Evolutionary conservation across 2,888 invertebrate genomes (phyloP), one percentile per base, ranked within the genome.

Genomic region (Acanthosepion esculentum): DNA sequence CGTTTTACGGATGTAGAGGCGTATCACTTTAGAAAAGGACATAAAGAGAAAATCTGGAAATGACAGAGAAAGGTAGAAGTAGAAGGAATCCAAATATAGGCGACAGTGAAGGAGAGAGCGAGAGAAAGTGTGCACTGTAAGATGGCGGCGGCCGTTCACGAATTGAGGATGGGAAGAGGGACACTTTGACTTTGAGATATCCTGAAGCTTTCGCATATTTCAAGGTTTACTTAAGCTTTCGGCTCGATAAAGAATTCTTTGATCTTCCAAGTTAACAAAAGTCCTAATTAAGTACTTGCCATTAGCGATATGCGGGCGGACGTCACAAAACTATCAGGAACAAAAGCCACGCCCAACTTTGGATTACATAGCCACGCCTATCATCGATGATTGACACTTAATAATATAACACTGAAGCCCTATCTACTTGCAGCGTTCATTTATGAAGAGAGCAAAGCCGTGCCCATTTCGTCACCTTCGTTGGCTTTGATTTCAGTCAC

Each of bases 201-300:
- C n/a, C 78, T 18, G 8, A 78, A 78, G 78, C 78, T 15, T 78
- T 78, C n/a, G n/a, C 78, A 78, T 78, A 78, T 78, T 78, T 78
- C 78, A 78, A 78, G 29, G 78, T 78, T 78, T 78, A 78, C 78
- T 78, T 78, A 78, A 78, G 78, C 78, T 78, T n/a, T 78, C 78
- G n/a, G 78, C n/a, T 78, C 78, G 78, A 7, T 78, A 78, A n/a
- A 78, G n/a, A 78, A n/a, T 29, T n/a, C 78, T 78, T 78, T 78
- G 78, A 78, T 78, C 78, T 78, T 8, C n/a, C 29, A 29, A 78
- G 78, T 78, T n/a, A 78, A 78, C 78, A 78, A 78, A 78, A 78
- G 78, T n/a, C 78, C 78, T 78, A 78, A 78, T 78, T 78, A 78
- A 78, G 78, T 15, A n/a, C 78, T 78, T 78, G 78, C 78, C 78